Evolutionary conservation across 2,113 vertebrate species (phyloP).

Genomic region (Camelus dromedarius): DNA sequence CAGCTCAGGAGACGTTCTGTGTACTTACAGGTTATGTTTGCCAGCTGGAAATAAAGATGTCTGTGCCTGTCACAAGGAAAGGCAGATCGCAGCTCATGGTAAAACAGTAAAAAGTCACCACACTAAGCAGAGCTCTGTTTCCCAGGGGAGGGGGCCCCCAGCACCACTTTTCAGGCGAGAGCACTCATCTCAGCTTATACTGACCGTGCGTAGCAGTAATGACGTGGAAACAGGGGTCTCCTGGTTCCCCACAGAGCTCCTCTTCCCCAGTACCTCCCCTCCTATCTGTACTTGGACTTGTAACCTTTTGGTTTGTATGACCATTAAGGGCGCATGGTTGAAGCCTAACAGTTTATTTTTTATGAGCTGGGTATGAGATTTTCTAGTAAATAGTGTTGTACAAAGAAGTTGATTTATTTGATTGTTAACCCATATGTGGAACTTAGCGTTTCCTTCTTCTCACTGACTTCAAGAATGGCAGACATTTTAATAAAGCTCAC

Average conservation of each 20-base stretch:
- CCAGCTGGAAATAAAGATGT: no score
- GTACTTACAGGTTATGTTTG: not conserved
- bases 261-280: not conserved
- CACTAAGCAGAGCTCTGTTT: not conserved
- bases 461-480: not conserved
- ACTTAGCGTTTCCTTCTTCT: not conserved
- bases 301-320: not conserved
- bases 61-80: not conserved
- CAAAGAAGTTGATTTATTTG: not conserved
- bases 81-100: accelerated
- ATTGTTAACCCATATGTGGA: not conserved
- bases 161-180: not conserved
- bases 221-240: not conserved
- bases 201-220: not conserved
- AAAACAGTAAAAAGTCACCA: no score
- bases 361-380: not conserved
- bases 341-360: not conserved
- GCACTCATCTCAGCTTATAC: not conserved
- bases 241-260: not conserved
- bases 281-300: not conserved
- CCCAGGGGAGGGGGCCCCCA: not conserved
- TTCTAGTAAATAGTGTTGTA: not conserved
- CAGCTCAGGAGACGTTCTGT: not conserved
- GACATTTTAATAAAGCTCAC: not conserved
- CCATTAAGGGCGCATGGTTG: not conserved